Evolutionary conservation across 2,797 vertebrate genomes (phyloP), one percentile per base, ranked within the genome.

Genomic region (Garrulus glandarius): DNA sequence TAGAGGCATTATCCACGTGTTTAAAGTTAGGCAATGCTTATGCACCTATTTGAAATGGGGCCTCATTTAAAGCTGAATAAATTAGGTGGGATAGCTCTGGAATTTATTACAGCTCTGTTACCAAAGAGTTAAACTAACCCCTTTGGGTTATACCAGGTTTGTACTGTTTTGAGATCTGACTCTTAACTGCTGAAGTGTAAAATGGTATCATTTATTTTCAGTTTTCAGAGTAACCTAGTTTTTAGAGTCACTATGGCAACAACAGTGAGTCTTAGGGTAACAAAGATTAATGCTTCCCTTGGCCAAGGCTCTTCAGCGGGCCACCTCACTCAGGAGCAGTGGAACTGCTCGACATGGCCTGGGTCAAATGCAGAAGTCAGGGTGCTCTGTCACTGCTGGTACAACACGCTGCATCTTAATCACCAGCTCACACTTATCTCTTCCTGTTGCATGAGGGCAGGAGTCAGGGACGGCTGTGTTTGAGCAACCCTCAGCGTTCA

Each of bases 11-110:
- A 3, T 56, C 56, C 86, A 68, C 91, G 47, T 92, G 89, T 94
- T 92, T 91, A 52, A 89, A 86, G 79, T 93, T 92, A 95, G 50
- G 76, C 57, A 84, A 24, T 59, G 34, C 47, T 92, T 94, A 53
- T 29, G 22, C 67, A 93, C 82, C 79, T 84, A 39, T 84, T 71
- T 84, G 76, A 94, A 91, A 94, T 56, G 37, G 5, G 22, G 41
- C 44, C 74, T 87, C 59, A 79, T 90, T 84, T 95, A 91, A 65
- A 79, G 43, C 70, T 23, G 39, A 64, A 81, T 84, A 91, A 81
- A 90, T 84, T 65, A 34, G 24, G 8, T 84, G 59, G 52, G 81
- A 63, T 88, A 68, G 52, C 63, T 82, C 70, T 96, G 95, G 72
- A 89, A 94, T 94, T 87, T 91, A 81, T 89, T 92, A 49, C 44